Conservation (phyloP, 2,888 invertebrate species). For the Andricus curvator region DNA sequence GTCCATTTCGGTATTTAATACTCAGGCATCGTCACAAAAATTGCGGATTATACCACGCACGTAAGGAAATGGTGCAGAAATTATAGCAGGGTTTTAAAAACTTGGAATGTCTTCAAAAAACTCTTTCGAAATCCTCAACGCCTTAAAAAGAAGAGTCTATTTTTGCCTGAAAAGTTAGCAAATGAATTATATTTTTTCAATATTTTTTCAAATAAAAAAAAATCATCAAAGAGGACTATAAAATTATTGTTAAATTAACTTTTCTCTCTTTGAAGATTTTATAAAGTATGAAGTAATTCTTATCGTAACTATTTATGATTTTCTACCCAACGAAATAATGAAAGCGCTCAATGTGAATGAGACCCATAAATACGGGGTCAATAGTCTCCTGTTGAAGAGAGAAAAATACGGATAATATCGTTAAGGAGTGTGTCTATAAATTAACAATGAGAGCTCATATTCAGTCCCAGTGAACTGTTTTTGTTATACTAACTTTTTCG, state of each 20-base stretch:
- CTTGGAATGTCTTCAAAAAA: background rate
- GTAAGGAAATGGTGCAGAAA: background rate
- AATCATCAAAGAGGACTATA: background rate
- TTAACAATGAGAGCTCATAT: background rate
- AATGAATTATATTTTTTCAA: background rate
- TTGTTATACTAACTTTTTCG: background rate
- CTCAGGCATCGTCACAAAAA: background rate
- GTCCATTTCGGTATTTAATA: conserved; percentile 18
- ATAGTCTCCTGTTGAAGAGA: background rate
- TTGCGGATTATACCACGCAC: background rate
- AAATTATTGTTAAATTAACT: background rate
- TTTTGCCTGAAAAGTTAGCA: background rate
- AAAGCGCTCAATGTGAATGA: background rate
- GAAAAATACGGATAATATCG: background rate
- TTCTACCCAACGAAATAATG: background rate
- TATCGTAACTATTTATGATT: background rate
- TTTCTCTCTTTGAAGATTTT: background rate
- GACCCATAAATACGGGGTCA: background rate
- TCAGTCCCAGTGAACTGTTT: background rate
- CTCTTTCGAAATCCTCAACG: background rate
- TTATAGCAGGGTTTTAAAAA: background rate
- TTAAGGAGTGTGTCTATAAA: background rate
- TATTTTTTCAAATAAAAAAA: background rate
- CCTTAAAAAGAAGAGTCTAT: background rate
- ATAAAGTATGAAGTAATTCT: background rate